Base-by-base conservation (phyloP, 2,797 vertebrate genomes). In the Calcarius lapponicus region DNA sequence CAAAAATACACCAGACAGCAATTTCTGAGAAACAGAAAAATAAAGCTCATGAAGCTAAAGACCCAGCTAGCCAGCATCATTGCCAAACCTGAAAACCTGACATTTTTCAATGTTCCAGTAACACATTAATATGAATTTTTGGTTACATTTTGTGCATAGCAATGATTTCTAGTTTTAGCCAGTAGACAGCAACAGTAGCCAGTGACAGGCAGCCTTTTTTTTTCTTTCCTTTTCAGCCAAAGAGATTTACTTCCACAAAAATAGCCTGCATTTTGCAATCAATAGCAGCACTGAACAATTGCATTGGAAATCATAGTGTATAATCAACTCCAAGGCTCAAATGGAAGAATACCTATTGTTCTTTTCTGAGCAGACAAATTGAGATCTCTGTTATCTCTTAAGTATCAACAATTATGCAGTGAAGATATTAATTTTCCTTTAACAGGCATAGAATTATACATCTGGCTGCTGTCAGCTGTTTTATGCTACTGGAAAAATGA, bases 381-480 rank as follows among this genome's bases (percentile, higher is more conserved):
- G 1, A 80, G 73, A 80, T 67, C 19, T 92, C 66, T 60, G 47
- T 78, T 93, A 80, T 87, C 84, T 93, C 70, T 89, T 62, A 92
- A 73, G 62, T 81, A 95, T 79, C 91, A 95, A 86, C 69, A 88
- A 53, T n/a, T 81, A 67, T 62, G 13, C 51, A 86, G 36, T 50
- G 51, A 92, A 91, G 51, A 95, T 79, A 91, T 76, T 81, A 90
- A 90, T 92, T 95, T 95, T 94, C 17, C 38, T 76, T 86, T 93
- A 96, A 90, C 53, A 91, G 53, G n/a, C 32, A 72, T 50, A 8
- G 31, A 92, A 93, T 93, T 86, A 82, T 81, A 66, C 29, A 73
- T 82, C 70, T 95, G 80, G 56, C 60, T 91, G 21, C 78, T 90
- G 62, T 94, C 62, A 91, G 56, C 56, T 93, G 51, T 64, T 94